These are phyloP conservation scores for Bombus confusus DNA, from an alignment of 1,140 invertebrate species.

Conservation along the genomic window DNA sequence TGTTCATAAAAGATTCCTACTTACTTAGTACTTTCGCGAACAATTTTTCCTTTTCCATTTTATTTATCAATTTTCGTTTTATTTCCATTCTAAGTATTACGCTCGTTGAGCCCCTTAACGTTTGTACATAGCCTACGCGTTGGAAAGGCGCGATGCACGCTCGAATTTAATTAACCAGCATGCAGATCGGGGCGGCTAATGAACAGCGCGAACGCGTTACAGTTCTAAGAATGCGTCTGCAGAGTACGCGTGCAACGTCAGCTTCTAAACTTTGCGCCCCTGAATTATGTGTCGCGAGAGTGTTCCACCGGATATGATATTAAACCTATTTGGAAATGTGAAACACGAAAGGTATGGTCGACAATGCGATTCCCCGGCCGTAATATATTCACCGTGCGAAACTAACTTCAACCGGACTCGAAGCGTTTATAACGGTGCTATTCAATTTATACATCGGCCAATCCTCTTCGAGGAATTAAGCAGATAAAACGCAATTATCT, in stretches of 20 bases:
- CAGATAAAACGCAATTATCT: slow-evolving; percentile 9
- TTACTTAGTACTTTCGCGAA: too few species aligned
- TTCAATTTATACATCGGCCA: slow-evolving; percentile 31
- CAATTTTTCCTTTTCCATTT: too few species aligned
- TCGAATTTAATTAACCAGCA: not conserved
- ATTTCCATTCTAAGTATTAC: too few species aligned
- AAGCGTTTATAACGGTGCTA: slow-evolving; percentile 28
- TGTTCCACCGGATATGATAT: not conserved
- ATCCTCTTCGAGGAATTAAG: slow-evolving; percentile 7
- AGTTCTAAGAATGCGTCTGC: slow-evolving; percentile 7
- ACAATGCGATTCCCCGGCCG: not conserved
- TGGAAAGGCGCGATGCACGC: not conserved
- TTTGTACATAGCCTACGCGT: too few species aligned
- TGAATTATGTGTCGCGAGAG: slow-evolving; percentile 8
- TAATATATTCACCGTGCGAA: slow-evolving; percentile 34
- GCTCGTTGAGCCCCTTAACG: too few species aligned
- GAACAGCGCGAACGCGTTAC: not conserved
- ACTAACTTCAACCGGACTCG: slow-evolving; percentile 40
- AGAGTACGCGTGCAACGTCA: not conserved
- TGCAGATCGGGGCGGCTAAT: not conserved
- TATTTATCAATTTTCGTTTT: too few species aligned
- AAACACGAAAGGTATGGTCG: not conserved
- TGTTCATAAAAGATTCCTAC: too few species aligned
- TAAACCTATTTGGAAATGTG: slow-evolving; percentile 11
- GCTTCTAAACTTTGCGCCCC: not conserved